phyloP scores from a whole-genome alignment of 2,888 invertebrate genomes.

The Drosophila buzzatii region DNA sequence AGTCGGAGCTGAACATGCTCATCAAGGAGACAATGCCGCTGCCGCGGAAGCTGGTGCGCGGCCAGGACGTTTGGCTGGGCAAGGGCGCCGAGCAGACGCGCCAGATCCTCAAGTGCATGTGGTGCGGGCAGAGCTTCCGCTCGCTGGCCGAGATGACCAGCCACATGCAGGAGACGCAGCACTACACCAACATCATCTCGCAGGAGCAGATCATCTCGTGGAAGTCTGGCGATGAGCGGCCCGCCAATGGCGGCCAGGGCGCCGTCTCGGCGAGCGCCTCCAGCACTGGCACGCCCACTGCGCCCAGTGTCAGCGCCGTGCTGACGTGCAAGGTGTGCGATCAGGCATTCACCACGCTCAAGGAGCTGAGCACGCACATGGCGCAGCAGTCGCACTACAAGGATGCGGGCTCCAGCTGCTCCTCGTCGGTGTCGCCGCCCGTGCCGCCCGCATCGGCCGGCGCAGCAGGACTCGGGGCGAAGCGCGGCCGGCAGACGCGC shows the following conservation, averaged over 20 bases:
- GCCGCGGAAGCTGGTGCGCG: constrained; percentile 97
- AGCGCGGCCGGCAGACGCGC: constrained; percentile 92
- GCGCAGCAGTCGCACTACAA: constrained; percentile 98
- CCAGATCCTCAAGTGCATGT: constrained; percentile 99
- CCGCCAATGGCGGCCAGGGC: constrained; percentile 56
- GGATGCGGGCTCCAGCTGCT: constrained; percentile 88
- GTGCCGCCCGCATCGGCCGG: constrained; percentile 20
- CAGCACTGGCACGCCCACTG: constrained; percentile 38
- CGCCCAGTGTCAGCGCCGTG: constrained; percentile 94
- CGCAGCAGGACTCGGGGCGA: constrained; percentile 23
- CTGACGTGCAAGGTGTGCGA: constrained; percentile 99
- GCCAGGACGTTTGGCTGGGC: constrained; percentile 99
- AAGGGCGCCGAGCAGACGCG: constrained; percentile 98
- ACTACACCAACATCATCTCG: constrained; percentile 98
- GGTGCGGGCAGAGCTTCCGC: constrained; percentile 99
- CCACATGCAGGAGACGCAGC: constrained; percentile 99
- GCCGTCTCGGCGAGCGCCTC: neutral
- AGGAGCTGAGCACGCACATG: constrained; percentile 98
- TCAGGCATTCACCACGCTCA: constrained; percentile 96
- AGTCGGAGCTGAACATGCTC: constrained; percentile 92
- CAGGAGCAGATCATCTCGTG: constrained; percentile 98
- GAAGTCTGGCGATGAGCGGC: constrained; percentile 94
- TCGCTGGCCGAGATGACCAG: constrained; percentile 98
- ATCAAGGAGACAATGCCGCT: constrained; percentile 98
- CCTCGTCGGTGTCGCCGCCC: constrained; percentile 44